phyloP scores from a whole-genome alignment of 1,140 invertebrate species.

The Chelonus insularis region DNA sequence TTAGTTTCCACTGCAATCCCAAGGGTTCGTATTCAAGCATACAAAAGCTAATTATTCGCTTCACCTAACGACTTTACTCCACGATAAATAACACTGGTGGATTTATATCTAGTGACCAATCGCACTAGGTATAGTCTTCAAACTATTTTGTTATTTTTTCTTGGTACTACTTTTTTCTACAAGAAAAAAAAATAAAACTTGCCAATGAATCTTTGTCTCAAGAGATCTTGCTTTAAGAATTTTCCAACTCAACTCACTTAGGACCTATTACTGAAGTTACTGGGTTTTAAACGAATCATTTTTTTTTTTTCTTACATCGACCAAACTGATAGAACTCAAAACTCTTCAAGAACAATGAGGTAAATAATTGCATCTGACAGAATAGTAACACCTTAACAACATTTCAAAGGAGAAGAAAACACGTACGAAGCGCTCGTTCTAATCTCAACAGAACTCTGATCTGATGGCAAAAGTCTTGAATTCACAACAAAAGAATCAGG shows the following conservation, averaged over 20 bases:
- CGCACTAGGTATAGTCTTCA: background rate
- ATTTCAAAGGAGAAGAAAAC: too few relatives aligned
- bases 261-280: slow-evolving; percentile 18
- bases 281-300: background rate
- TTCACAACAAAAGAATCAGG: too few relatives aligned
- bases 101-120: slow-evolving; percentile 21
- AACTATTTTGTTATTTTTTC: slow-evolving; percentile 2
- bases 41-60: slow-evolving; percentile 28
- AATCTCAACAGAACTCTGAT: too few relatives aligned
- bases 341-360: background rate
- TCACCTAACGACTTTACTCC: slow-evolving; percentile 25
- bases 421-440: too few relatives aligned
- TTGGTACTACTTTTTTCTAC: too few relatives aligned
- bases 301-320: background rate
- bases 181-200: background rate
- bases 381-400: too few relatives aligned
- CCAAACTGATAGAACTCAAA: background rate
- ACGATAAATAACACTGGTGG: slow-evolving; percentile 24
- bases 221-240: slow-evolving; percentile 6
- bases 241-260: slow-evolving; percentile 22
- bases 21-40: slow-evolving; percentile 1
- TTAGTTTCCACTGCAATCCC: slow-evolving; percentile 2
- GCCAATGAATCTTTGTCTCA: slow-evolving; percentile 17
- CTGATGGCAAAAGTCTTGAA: too few relatives aligned
- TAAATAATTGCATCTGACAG: too few relatives aligned